Evolutionary conservation across 2,113 vertebrate species (phyloP), one percentile per base, ranked within the genome.

Genomic region (Clarias gariepinus): DNA sequence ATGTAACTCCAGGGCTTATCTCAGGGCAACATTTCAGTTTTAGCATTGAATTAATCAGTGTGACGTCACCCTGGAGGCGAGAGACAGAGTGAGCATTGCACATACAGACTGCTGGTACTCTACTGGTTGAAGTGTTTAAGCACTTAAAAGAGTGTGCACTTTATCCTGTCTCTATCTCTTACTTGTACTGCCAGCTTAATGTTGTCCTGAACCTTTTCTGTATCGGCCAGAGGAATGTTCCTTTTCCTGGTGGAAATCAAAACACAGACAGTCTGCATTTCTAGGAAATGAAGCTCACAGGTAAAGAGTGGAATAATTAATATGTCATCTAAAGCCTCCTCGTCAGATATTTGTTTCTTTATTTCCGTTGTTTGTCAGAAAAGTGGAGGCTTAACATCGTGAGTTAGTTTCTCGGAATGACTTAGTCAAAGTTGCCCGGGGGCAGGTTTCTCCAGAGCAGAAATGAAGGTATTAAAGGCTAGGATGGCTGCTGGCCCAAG

Each of bases 401-500:
- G 74, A 66, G 69, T 85, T 23, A 85, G 79, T 85, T 85, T 71
- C 85, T 90, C 90, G 90, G 87, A 93, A 93, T 93, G 86, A 92
- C 92, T 93, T 82, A 89, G 89, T 11, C 86, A 91, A 92, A 89
- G 92, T 92, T 91, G 92, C 94, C 88, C 61, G 85, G 80, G 85
- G 90, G 87, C 52, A 87, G 74, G 28, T 89, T 90, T 87, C 85
- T 91, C 71, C 58, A 77, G 83, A 80, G 81, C 83, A 88, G 87
- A 91, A 93, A 92, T 88, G 90, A 93, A 93, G 89, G 92, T 93
- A 93, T 92, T 92, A 94, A 94, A 95, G 91, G 91, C 91, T 92
- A 91, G 89, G 91, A 94, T 93, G 93, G 92, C 93, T 94, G 85
- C 93, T 91, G 93, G 91, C 90, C 91, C 92, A 90, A 90, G 93